These are phyloP conservation scores for Tringa solitaria DNA, from an alignment of 2,113 vertebrate species.

Conservation along the genomic window DNA sequence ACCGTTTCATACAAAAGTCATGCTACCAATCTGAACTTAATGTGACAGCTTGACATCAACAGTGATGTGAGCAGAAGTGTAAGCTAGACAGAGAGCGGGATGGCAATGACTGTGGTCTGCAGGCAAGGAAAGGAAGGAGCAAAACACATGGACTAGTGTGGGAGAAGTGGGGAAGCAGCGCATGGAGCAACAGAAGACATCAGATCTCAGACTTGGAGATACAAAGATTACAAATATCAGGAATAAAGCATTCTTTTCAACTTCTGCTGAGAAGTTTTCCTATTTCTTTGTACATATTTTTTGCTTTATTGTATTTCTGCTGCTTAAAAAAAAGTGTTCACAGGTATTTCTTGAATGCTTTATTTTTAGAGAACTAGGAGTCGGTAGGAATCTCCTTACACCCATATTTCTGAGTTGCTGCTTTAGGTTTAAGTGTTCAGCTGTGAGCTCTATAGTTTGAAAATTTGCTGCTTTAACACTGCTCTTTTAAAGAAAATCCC, in stretches of 20 bases:
- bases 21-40: background rate
- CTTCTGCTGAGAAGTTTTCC: background rate
- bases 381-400: background rate
- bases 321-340: background rate
- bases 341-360: background rate
- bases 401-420: background rate
- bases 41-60: background rate
- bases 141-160: background rate
- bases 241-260: background rate
- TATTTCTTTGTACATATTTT: background rate
- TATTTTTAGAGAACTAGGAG: background rate
- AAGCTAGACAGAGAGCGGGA: background rate
- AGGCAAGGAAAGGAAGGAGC: background rate
- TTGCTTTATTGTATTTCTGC: background rate
- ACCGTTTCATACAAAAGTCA: background rate
- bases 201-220: background rate
- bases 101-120: background rate
- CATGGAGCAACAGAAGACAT: background rate
- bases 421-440: background rate
- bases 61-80: background rate
- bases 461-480: constrained; percentile 1
- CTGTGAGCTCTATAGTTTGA: constrained; percentile 1
- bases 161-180: background rate
- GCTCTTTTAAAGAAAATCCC: constrained; percentile 16
- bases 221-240: background rate